A percentile compares a stretch with the other conserved stretches of the same genome.
These are phyloP conservation scores for Tragopan temminckii DNA, from an alignment of 2,797 vertebrate genomes.

Conservation along the genomic window DNA sequence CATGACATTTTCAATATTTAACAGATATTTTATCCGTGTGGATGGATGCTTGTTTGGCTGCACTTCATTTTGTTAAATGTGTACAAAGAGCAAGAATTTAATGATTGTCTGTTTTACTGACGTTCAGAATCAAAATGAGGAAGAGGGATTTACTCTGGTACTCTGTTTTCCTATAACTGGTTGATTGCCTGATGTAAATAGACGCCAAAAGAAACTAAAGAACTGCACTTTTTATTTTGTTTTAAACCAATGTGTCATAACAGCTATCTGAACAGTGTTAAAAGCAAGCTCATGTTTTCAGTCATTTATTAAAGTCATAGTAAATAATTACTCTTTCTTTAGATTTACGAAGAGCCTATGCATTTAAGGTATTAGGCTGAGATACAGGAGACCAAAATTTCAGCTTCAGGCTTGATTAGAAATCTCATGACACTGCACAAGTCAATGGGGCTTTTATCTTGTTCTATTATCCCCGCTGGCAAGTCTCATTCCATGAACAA, in stretches of 20 bases:
- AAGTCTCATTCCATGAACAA: not conserved
- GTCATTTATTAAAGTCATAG: not conserved
- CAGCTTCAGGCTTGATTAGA: not conserved
- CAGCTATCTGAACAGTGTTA: not conserved
- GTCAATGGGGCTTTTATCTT: not conserved
- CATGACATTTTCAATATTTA: not conserved
- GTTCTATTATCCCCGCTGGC: not conserved
- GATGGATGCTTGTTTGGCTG: not conserved
- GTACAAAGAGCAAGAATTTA: not conserved
- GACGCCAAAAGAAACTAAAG: not conserved
- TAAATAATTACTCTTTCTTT: not conserved
- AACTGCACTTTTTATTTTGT: not conserved
- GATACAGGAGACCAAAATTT: not conserved
- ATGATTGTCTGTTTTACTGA: not conserved
- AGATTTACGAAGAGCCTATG: not conserved
- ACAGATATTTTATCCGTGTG: rapidly evolving
- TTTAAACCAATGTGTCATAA: not conserved
- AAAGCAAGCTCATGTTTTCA: not conserved
- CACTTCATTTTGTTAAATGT: not conserved
- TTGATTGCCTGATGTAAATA: not conserved
- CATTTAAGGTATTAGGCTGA: not conserved
- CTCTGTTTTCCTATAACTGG: not conserved
- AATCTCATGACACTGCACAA: not conserved
- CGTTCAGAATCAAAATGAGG: not conserved
- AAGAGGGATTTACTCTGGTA: not conserved